A percentile compares a stretch with the other conserved stretches of the same genome.
phyloP scores from a whole-genome alignment of 1,140 invertebrate species.

The Drosophila ambigua region DNA sequence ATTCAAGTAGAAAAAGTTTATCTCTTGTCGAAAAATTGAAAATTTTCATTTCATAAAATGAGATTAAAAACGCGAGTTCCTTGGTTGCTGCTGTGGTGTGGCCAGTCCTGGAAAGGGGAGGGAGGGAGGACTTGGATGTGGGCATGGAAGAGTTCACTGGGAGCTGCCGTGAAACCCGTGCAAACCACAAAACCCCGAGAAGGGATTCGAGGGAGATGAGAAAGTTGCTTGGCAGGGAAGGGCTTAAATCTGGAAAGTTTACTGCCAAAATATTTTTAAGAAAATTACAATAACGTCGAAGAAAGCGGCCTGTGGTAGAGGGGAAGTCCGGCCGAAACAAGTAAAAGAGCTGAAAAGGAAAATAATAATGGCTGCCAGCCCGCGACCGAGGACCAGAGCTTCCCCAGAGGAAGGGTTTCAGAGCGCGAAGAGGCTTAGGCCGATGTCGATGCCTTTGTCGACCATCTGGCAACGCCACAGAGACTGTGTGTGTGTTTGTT shows the following conservation, averaged over 20 bases:
- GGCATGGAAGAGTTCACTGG: constrained; percentile 15
- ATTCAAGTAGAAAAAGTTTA: constrained; percentile 82
- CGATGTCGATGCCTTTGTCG: constrained; percentile 24
- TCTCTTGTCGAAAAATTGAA: constrained; percentile 80
- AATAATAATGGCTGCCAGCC: constrained; percentile 73
- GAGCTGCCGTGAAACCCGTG: constrained; percentile 44
- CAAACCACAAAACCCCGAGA: constrained; percentile 64
- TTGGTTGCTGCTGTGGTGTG: background rate
- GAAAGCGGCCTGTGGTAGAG: constrained; percentile 10
- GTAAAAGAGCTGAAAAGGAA: constrained; percentile 47
- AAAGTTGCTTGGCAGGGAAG: constrained; percentile 37
- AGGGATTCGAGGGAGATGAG: background rate
- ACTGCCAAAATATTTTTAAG: constrained; percentile 78
- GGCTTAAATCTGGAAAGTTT: constrained; percentile 78
- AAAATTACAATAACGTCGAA: constrained; percentile 71
- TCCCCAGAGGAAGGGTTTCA: constrained; percentile 23
- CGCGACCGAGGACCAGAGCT: constrained; percentile 9
- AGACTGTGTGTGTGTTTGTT: constrained; percentile 26
- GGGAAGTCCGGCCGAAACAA: constrained; percentile 12
- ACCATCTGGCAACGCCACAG: constrained; percentile 67
- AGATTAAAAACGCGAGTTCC: constrained; percentile 72
- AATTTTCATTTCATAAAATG: constrained; percentile 82
- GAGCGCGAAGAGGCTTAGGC: constrained; percentile 35
- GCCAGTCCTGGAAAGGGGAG: background rate
- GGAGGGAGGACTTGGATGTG: background rate